Conservation (phyloP, 2,113 vertebrate genomes). For the Felis catus region DNA sequence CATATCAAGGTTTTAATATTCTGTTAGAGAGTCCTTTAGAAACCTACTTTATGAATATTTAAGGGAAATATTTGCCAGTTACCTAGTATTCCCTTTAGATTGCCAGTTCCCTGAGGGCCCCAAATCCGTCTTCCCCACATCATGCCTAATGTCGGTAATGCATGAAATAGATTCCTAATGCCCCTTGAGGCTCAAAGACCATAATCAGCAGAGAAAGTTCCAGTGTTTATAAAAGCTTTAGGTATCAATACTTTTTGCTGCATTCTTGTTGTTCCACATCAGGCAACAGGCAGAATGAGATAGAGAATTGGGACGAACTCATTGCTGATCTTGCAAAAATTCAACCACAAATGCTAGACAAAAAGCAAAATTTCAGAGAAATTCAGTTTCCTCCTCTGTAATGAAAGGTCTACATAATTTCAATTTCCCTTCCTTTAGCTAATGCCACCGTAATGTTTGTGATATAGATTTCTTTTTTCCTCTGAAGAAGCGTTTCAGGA, state of each 20-base stretch:
- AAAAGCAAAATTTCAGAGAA: not conserved
- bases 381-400: not conserved
- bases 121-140: not conserved
- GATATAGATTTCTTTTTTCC: not conserved
- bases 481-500: not conserved
- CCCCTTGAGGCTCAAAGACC: not conserved
- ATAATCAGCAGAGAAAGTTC: not conserved
- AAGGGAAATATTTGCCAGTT: constrained; percentile 28
- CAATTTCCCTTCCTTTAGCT: not conserved
- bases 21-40: not conserved
- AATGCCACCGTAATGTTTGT: not conserved
- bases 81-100: not conserved
- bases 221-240: not conserved
- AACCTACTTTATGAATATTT: constrained; percentile 45
- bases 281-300: not conserved
- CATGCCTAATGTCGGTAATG: not conserved
- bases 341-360: not conserved
- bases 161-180: not conserved
- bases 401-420: not conserved
- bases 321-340: not conserved
- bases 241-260: not conserved
- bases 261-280: not conserved
- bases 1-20: constrained; percentile 4
- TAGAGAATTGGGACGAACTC: not conserved
- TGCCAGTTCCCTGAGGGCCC: not conserved